Conservation (phyloP, 2,797 vertebrate species). For the Dendrocincla fuliginosa region DNA sequence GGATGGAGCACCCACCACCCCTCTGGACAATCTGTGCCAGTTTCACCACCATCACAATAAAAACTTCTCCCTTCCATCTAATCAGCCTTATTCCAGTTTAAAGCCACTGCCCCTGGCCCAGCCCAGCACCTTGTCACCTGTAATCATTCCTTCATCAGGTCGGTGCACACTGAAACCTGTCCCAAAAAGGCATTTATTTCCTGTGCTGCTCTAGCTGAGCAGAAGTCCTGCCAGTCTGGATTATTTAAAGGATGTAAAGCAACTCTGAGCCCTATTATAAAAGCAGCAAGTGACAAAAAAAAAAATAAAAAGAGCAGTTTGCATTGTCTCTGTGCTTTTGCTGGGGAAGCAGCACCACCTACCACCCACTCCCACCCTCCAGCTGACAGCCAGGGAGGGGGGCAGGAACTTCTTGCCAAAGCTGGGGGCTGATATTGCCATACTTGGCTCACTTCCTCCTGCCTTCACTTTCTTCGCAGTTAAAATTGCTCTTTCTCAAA, state of each 20-base stretch:
- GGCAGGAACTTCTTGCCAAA: not conserved
- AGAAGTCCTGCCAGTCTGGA: not conserved
- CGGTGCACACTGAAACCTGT: fast-evolving
- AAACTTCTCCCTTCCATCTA: not conserved
- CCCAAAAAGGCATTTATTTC: not conserved
- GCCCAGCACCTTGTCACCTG: not conserved
- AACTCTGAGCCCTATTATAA: not conserved
- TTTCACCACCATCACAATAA: fast-evolving
- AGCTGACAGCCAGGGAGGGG: not conserved
- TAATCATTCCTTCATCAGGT: fast-evolving
- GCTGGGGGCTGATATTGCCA: conserved; percentile 1
- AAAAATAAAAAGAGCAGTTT: not conserved
- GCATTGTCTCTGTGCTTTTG: not conserved
- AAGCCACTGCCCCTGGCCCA: not conserved
- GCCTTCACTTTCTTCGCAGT: not conserved
- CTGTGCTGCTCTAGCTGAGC: not conserved
- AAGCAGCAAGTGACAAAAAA: not conserved
- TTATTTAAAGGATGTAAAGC: not conserved
- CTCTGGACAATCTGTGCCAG: not conserved
- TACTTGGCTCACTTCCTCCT: conserved; percentile 27
- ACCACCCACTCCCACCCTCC: conserved; percentile 33
- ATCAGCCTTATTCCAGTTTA: not conserved
- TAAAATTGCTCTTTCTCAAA: not conserved
- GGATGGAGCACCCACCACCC: not conserved
- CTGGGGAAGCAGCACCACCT: conserved; percentile 39